Conservation (phyloP, 1,140 invertebrate genomes). For the Drosophila sproati region DNA sequence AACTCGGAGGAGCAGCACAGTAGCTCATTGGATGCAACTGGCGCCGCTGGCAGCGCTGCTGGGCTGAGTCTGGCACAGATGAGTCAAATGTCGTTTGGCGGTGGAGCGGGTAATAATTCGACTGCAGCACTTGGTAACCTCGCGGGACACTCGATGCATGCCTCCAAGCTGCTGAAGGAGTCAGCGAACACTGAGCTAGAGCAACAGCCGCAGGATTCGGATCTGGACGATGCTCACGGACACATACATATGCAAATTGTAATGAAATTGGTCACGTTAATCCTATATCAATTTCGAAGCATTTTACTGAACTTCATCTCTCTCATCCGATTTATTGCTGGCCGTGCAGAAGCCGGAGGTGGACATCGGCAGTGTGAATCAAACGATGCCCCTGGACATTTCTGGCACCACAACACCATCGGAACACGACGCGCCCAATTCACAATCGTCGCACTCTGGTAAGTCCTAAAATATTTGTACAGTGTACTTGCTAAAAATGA, state of each 20-base stretch:
- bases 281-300: not conserved
- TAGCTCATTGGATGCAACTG: constrained; percentile 73
- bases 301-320: constrained; percentile 44
- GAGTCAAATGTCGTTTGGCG: constrained; percentile 81
- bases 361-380: constrained; percentile 80
- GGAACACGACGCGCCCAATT: constrained; percentile 83
- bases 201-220: constrained; percentile 78
- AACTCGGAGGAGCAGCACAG: constrained; percentile 85
- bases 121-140: constrained; percentile 57
- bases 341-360: constrained; percentile 79
- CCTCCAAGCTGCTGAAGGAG: constrained; percentile 80
- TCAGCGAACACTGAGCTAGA: constrained; percentile 73
- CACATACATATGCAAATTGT: constrained; percentile 85
- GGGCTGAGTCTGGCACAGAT: constrained; percentile 81
- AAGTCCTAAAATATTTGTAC: constrained; percentile 35
- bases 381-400: constrained; percentile 83
- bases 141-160: constrained; percentile 71
- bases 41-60: constrained; percentile 55
- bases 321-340: constrained; percentile 20
- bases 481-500: constrained; percentile 14
- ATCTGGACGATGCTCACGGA: constrained; percentile 78
- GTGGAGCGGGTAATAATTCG: constrained; percentile 48
- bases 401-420: constrained; percentile 83
- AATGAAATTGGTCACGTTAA: constrained; percentile 81
- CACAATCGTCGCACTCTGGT: constrained; percentile 84